Evolutionary conservation across 2,888 invertebrate species (phyloP), one percentile per base, ranked within the genome.

Genomic region (Drosophila colorata): DNA sequence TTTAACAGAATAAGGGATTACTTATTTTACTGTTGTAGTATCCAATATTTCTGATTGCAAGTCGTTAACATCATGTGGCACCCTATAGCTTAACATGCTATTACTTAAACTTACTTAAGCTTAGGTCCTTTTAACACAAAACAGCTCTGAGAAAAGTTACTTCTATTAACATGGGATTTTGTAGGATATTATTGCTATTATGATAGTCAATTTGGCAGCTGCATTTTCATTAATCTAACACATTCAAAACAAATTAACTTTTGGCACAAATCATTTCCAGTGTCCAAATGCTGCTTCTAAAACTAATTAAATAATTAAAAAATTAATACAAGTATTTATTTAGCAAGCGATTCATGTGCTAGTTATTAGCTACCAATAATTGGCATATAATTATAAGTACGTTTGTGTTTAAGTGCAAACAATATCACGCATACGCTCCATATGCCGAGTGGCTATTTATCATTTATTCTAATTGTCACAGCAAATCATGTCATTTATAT

Each of bases 371-470:
- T 31, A n/a, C 9, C 6, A 23, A 51, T 56, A 57, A 48, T 53
- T 59, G 33, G 14, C 41, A 20, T 28, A 14, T 6, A 55, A 46
- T 47, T 20, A 51, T n/a, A n/a, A 18, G 41, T 37, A 48, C n/a
- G 25, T 23, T 31, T 25, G 5, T 33, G 13, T 23, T 25, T 18
- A 7, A 49, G 43, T 43, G 47, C 18, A 38, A 55, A 47, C 44
- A 28, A 53, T 46, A 69, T 69, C 33, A 41, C 31, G 37, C 58
- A 69, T 49, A 31, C 57, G 46, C 2, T 38, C 16, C 28, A 38
- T 49, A 16, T 13, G 14, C 41, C 37, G 14, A 28, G 8, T 14
- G 28, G 38, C 4, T 31, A 41, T 23, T 43, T n/a, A 51, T 59
- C 11, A 59, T 52, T 35, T 16, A 20, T 18, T 31, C 20, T 16